A percentile compares a stretch with the other conserved stretches of the same genome.
Evolutionary conservation across 2,113 vertebrate species (phyloP).

Genomic region (Scolopax mira): DNA sequence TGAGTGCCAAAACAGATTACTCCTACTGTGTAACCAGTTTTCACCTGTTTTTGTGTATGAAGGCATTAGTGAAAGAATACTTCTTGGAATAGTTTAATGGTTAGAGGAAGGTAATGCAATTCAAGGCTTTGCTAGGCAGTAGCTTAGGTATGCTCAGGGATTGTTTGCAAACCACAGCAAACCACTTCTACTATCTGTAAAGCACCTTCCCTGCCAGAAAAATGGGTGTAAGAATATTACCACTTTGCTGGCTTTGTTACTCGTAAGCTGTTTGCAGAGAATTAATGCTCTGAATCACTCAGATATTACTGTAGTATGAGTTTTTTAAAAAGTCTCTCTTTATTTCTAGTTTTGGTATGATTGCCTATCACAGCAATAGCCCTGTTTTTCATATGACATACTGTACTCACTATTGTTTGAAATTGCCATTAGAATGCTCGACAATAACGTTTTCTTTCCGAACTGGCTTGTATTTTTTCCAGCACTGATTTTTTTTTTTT

Average conservation of each 20-base stretch:
- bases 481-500: slow-evolving; percentile 65
- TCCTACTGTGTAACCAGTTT: slow-evolving; percentile 30
- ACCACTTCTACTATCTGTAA: neutral
- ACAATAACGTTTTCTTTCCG: slow-evolving; percentile 69
- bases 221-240: neutral
- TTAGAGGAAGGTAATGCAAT: neutral
- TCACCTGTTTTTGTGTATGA: neutral
- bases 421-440: slow-evolving; percentile 55
- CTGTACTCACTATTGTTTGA: slow-evolving; percentile 66
- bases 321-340: neutral
- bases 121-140: neutral
- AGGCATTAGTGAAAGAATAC: slow-evolving; percentile 27
- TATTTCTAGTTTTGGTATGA: neutral
- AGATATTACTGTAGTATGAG: neutral
- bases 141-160: neutral
- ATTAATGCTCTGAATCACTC: neutral
- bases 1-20: slow-evolving; percentile 20
- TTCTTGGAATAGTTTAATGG: neutral
- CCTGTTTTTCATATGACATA: neutral
- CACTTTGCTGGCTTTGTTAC: neutral
- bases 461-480: slow-evolving; percentile 50
- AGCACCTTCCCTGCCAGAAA: neutral
- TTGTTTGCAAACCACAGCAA: slow-evolving; percentile 7
- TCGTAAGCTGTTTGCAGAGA: neutral
- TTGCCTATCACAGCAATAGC: neutral